Evolutionary conservation across 2,113 vertebrate genomes (phyloP).

Genomic region (Vulpes vulpes): DNA sequence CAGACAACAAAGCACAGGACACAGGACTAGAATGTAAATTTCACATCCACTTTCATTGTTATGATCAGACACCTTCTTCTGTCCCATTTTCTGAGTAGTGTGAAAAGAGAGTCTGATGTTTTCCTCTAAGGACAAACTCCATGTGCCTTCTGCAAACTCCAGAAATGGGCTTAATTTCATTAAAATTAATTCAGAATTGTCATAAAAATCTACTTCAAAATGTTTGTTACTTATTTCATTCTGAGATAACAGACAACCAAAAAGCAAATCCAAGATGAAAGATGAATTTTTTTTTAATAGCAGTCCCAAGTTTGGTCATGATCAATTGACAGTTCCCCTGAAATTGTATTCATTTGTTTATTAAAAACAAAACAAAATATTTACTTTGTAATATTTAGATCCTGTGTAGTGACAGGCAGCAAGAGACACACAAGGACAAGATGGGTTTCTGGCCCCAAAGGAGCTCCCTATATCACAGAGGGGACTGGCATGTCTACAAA

Average conservation of each 20-base stretch:
- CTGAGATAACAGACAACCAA: background rate
- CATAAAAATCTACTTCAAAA: background rate
- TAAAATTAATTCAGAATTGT: background rate
- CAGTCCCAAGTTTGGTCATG: background rate
- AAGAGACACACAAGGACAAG: background rate
- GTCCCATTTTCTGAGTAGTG: background rate
- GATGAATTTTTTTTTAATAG: background rate
- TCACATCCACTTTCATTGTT: background rate
- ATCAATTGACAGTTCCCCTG: background rate
- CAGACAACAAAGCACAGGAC: background rate
- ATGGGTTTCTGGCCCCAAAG: background rate
- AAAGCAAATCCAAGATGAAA: background rate
- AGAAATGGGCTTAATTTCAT: background rate
- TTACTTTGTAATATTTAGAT: background rate
- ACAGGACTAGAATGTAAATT: background rate
- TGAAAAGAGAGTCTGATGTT: background rate
- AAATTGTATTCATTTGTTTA: conserved; percentile 12
- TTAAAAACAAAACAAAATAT: background rate
- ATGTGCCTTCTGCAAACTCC: background rate
- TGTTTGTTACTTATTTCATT: conserved; percentile 36
- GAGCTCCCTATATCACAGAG: background rate
- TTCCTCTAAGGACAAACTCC: background rate
- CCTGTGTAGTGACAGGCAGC: background rate
- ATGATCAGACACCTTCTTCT: background rate
- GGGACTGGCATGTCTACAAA: background rate